Base-by-base conservation (phyloP, 2,888 invertebrate genomes). In the Ochropleura leucogaster region DNA sequence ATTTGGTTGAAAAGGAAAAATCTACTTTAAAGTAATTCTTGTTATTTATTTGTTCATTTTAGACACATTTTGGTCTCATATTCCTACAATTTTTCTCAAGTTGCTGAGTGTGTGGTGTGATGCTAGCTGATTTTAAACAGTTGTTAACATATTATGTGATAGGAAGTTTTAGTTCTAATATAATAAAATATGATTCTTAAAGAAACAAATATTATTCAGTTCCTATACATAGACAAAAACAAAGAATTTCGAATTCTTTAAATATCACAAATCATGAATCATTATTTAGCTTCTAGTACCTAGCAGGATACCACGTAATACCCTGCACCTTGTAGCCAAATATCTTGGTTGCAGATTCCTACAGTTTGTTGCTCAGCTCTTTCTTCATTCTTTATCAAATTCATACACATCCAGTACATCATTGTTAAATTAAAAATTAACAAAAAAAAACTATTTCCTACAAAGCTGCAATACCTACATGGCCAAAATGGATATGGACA, bases 161-260 rank as follows among this genome's bases (percentile, higher is more conserved):
- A 44, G 42, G 7, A n/a, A n/a, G 44, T 44, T 44, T 44, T 62
- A 62, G 42, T 42, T 4, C n/a, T 42, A 62, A 62, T n/a, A 44
- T 44, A 62, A 62, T n/a, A 62, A 62, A 57, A 4, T 16, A 57
- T 62, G 4, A 44, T 12, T 44, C 44, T 3, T 44, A 60, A 10
- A 60, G 9, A 60, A 60, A 62, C 44, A 44, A 62, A 14, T n/a
- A n/a, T 44, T 44, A n/a, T 62, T 62, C n/a, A 62, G 42, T n/a
- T 44, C n/a, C 4, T n/a, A 62, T 44, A 44, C 10, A 42, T 44
- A 62, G 44, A 44, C 3, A 44, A 60, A 44, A 12, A 0, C 6
- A 7, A 42, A 42, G 7, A n/a, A 44, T n/a, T 42, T 42, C n/a
- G 9, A 42, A 60, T 59, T 53, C n/a, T 53, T n/a, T n/a, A 20